A percentile compares a stretch with the other conserved stretches of the same genome.
Evolutionary conservation across 2,888 invertebrate genomes (phyloP).

Genomic region (Trichogramma evanescens): DNA sequence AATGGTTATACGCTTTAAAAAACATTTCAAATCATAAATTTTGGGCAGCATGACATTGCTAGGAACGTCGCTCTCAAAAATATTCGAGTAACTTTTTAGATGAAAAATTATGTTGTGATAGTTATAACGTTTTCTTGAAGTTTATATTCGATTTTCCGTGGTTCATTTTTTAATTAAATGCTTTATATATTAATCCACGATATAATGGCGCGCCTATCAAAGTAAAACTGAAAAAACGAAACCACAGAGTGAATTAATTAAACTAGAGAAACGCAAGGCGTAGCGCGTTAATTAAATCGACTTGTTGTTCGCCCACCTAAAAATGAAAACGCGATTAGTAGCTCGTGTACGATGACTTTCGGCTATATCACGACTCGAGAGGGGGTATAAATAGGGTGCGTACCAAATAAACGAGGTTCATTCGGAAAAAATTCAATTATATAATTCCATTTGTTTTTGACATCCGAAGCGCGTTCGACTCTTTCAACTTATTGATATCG

Average conservation of each 20-base stretch:
- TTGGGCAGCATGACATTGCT: too few species aligned
- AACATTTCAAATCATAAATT: too few species aligned
- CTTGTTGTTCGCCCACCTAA: not conserved
- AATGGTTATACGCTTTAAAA: too few species aligned
- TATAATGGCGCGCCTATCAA: too few species aligned
- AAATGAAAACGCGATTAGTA: not conserved
- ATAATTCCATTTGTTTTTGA: constrained; percentile 16
- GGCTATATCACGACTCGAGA: not conserved
- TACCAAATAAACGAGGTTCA: not conserved
- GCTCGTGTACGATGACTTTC: not conserved
- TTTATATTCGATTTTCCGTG: too few species aligned
- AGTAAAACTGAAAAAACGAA: constrained; percentile 6
- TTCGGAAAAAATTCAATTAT: constrained; percentile 17
- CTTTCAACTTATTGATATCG: constrained; percentile 20
- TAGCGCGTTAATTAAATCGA: not conserved
- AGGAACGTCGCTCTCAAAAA: too few species aligned
- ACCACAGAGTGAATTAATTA: constrained; percentile 1
- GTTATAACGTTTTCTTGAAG: too few species aligned
- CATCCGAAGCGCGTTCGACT: not conserved
- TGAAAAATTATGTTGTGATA: too few species aligned
- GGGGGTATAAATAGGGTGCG: not conserved
- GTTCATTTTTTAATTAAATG: too few species aligned
- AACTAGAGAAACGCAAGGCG: too few species aligned
- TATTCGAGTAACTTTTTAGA: too few species aligned
- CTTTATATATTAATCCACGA: too few species aligned